These are phyloP conservation scores for Lota lota DNA, from an alignment of 2,113 vertebrate genomes.

Conservation along the genomic window DNA sequence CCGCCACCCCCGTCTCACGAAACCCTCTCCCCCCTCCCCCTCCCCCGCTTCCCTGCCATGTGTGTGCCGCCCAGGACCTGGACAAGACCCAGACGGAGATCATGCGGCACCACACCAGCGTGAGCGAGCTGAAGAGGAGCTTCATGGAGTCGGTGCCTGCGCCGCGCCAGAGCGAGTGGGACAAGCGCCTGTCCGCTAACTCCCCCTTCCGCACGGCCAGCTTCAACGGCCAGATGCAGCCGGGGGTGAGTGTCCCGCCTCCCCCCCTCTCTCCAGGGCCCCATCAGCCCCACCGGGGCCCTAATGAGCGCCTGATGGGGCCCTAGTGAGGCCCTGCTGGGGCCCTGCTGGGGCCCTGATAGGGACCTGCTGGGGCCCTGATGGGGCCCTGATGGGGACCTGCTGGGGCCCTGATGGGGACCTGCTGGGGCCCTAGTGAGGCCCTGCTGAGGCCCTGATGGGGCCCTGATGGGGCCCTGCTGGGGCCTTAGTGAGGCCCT, in stretches of 20 bases:
- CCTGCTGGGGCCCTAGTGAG: no score
- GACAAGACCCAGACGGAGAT: slow-evolving; percentile 95
- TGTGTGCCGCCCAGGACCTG: slow-evolving; percentile 78
- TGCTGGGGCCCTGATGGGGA: no score
- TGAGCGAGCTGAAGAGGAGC: slow-evolving; percentile 95
- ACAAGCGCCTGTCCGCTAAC: slow-evolving; percentile 92
- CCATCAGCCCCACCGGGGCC: no score
- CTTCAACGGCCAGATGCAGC: slow-evolving; percentile 88
- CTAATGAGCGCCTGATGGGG: no score
- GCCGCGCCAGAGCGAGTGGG: slow-evolving; percentile 92
- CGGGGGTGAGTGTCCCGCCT: slow-evolving; percentile 77
- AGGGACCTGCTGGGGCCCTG: no score
- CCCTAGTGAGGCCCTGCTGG: no score
- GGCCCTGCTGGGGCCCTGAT: no score
- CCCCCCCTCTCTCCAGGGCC: no score
- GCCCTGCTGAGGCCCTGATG: no score
- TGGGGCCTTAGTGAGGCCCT: no score
- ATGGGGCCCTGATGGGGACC: no score
- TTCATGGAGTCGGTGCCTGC: slow-evolving; percentile 97
- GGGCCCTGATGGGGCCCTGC: no score
- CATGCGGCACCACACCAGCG: slow-evolving; percentile 94
- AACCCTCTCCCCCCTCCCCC: background rate
- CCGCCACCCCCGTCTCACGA: background rate
- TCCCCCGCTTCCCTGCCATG: background rate
- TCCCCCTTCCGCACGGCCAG: slow-evolving; percentile 90